Evolutionary conservation across 30 jellyfish, hydroid and myxozoan species (phyloP).

Genomic region (Hydractinia symbiolongicarpus): DNA sequence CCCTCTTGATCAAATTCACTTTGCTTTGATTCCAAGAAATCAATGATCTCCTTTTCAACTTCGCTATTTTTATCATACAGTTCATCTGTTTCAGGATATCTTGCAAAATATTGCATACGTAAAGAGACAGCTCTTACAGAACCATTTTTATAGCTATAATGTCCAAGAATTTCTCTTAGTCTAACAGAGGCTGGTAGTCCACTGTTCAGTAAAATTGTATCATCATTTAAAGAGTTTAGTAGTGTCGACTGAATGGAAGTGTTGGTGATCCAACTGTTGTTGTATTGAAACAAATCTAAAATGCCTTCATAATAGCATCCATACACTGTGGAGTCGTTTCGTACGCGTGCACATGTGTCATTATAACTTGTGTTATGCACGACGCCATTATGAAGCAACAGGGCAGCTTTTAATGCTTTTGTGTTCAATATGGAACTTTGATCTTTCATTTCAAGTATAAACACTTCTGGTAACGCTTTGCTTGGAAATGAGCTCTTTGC

Average conservation of each 20-base stretch:
- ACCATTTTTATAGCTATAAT: neutral
- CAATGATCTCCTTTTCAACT: constrained; percentile 11
- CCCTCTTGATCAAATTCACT: constrained; percentile 14
- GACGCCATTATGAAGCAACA: constrained; percentile 35
- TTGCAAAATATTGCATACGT: constrained; percentile 2
- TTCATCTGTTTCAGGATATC: neutral
- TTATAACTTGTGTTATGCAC: constrained; percentile 9
- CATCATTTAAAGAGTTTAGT: neutral
- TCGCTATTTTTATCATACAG: neutral
- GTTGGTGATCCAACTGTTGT: constrained; percentile 25
- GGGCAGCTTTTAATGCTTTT: constrained; percentile 32
- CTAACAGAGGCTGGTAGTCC: constrained; percentile 7
- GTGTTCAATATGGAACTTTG: constrained; percentile 26
- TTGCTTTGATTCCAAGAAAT: neutral
- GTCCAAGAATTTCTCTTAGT: neutral
- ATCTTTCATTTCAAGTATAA: constrained; percentile 28
- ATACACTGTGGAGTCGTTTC: constrained; percentile 2
- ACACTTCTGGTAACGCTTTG: constrained; percentile 39
- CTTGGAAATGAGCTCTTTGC: constrained; percentile 43
- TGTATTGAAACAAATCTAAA: constrained; percentile 42
- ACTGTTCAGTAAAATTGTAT: neutral
- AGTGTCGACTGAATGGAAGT: constrained; percentile 1
- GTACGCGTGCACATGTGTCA: constrained; percentile 28
- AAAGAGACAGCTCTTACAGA: neutral
- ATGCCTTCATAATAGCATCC: constrained; percentile 18